Evolutionary conservation across 92 coral and sea anemone genomes (phyloP), one percentile per base, ranked within the genome.

Genomic region (Plumapathes pennacea): DNA sequence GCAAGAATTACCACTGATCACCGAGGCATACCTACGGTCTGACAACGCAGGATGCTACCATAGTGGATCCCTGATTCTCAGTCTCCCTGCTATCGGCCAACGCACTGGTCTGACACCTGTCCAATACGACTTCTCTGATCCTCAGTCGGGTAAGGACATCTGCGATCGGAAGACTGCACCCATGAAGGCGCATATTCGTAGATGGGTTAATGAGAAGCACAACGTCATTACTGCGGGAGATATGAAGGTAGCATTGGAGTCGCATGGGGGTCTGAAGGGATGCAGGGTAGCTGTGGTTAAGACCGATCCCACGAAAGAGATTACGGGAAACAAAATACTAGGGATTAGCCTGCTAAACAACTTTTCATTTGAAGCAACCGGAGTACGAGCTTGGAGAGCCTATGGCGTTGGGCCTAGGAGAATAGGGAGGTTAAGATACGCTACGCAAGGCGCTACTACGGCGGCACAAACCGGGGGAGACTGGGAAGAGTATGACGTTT

Each of bases 41-140:
- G 83, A 74, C 38, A 75, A 82, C 50, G 83, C 83, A 13, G 83
- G 78, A 27, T 67, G 74, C 41, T 82, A 75, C 29, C 89, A 82
- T 38, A 75, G 62, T 38, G 84, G 56, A 0, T 38, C 72, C 8
- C 25, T 67, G 44, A 3, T 72, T n/a, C 34, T 49, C 14, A 44
- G 38, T 47, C 53, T 47, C 25, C 60, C 45, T 2, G 46, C 48
- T 13, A 32, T 81, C 60, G 51, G 39, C 3, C 12, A 42, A 15
- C 46, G 34, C 52, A 38, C 42, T 15, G 77, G 78, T 2, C 10
- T 67, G 36, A 32, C 49, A 1, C 29, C 61, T 2, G 32, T 24
- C 13, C 39, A 51, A 38, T 68, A 74, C 63, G 64, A 67, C 45
- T 74, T 74, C 68, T 36, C 72, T 24, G 78, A 81, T 39, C 46